Evolutionary conservation across 2,113 vertebrate species (phyloP).

Genomic region (Perca flavescens): DNA sequence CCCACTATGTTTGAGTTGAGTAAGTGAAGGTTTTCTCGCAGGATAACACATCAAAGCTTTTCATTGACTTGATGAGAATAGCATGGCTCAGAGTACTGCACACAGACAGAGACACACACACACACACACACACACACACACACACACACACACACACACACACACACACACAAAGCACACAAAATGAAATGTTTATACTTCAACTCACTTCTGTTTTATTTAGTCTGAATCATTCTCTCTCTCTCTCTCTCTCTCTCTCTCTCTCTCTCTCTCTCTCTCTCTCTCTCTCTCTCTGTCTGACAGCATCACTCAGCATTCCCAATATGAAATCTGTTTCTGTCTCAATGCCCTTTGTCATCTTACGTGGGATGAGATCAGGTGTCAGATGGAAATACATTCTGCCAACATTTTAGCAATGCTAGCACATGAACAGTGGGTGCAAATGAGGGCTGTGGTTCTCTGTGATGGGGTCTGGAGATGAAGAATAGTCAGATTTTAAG

Average conservation of each 20-base stretch:
- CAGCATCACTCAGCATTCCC: constrained; percentile 60
- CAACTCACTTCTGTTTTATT: constrained; percentile 8
- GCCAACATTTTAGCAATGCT: not conserved
- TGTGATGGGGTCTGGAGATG: not conserved
- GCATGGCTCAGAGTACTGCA: constrained; percentile 17
- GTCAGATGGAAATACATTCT: not conserved
- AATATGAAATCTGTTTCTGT: constrained; percentile 61
- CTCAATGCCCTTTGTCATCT: constrained; percentile 48
- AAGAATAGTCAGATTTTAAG: not conserved
- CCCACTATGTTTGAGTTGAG: constrained; percentile 27
- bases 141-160: not conserved
- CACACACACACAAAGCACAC: not conserved
- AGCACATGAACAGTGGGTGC: constrained; percentile 14
- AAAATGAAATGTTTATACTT: not conserved
- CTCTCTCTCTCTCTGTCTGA: constrained; percentile 8
- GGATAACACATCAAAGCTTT: constrained; percentile 51
- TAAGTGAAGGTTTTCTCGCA: constrained; percentile 41
- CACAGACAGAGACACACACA: constrained; percentile 4
- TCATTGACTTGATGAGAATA: constrained; percentile 24
- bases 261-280: constrained; percentile 1
- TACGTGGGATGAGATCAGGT: constrained; percentile 39
- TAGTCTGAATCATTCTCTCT: not conserved
- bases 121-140: not conserved
- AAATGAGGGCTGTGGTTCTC: not conserved
- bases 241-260: not conserved